Evolutionary conservation across 2,888 invertebrate genomes (phyloP).

Genomic region (Cartodere bifasciata): DNA sequence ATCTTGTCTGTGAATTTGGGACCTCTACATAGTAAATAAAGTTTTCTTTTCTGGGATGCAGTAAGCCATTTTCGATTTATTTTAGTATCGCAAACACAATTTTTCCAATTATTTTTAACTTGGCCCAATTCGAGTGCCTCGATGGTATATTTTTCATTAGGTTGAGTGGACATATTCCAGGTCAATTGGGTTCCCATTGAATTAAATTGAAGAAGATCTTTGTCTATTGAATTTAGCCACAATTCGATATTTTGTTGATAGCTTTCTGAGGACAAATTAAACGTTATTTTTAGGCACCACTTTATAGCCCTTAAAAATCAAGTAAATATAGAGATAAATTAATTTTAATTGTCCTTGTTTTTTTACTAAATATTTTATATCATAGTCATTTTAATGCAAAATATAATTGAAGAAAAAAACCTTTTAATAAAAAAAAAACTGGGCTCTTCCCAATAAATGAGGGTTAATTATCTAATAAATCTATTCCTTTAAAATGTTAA

Average conservation of each 20-base stretch:
- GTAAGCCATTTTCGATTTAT: slow-evolving; percentile 17
- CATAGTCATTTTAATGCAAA: too few species aligned
- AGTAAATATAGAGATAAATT: too few species aligned
- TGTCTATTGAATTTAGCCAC: slow-evolving; percentile 24
- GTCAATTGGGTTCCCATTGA: slow-evolving; percentile 23
- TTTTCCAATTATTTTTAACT: slow-evolving; percentile 29
- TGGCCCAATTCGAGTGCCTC: slow-evolving; percentile 20
- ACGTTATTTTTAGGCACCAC: too few species aligned
- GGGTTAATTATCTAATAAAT: too few species aligned
- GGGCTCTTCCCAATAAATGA: too few species aligned
- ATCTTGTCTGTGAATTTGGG: slow-evolving; percentile 43
- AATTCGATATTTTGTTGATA: slow-evolving; percentile 22
- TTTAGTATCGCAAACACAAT: slow-evolving; percentile 25
- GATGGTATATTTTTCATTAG: slow-evolving; percentile 17
- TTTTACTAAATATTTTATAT: too few species aligned
- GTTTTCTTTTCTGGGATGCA: slow-evolving; percentile 37
- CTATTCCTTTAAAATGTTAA: too few species aligned
- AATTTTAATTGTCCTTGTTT: too few species aligned
- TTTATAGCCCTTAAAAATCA: too few species aligned
- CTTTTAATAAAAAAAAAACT: too few species aligned
- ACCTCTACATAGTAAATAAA: slow-evolving; percentile 50
- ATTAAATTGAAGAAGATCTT: slow-evolving; percentile 22
- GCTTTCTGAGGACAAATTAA: too few species aligned
- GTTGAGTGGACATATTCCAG: slow-evolving; percentile 23
- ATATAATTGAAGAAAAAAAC: too few species aligned